A percentile compares a stretch with the other conserved stretches of the same genome.
These are phyloP conservation scores for Drosophila picticornis DNA, from an alignment of 2,888 invertebrate genomes.

Conservation along the genomic window DNA sequence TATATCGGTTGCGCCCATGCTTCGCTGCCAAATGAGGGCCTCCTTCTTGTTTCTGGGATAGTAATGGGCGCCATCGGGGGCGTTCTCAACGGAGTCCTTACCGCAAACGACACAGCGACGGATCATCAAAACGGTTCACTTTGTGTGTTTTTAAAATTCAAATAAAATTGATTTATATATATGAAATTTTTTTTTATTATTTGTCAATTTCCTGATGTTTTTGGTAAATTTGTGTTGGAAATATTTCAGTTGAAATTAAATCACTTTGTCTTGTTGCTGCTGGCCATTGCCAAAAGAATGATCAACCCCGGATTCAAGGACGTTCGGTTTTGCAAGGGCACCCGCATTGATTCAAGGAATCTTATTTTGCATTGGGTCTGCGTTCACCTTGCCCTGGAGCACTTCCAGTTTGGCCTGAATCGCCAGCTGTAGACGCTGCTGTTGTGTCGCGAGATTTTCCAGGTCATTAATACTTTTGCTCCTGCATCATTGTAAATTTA, in stretches of 20 bases:
- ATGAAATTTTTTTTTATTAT: neutral
- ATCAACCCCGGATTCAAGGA: neutral
- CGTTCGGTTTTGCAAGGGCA: neutral
- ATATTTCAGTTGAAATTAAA: neutral
- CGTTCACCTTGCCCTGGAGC: conserved; percentile 27
- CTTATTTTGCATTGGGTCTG: neutral
- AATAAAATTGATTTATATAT: neutral
- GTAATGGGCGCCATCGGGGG: conserved; percentile 34
- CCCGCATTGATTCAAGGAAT: conserved; percentile 1
- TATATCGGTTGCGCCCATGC: conserved; percentile 55
- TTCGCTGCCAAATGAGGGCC: conserved; percentile 66
- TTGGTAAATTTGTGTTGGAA: neutral
- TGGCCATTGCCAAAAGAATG: conserved; percentile 20
- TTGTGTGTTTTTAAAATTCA: conserved; percentile 1
- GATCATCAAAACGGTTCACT: conserved; percentile 35
- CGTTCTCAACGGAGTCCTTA: conserved; percentile 18
- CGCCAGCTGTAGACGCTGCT: conserved; percentile 41
- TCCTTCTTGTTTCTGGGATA: conserved; percentile 61
- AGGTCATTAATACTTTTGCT: conserved; percentile 53
- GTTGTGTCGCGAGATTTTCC: conserved; percentile 47
- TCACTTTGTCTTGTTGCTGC: conserved; percentile 14
- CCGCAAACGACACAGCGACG: conserved; percentile 71
- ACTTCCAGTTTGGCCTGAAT: conserved; percentile 59
- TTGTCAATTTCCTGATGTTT: neutral
- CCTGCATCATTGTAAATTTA: conserved; percentile 4